A percentile compares a stretch with the other conserved stretches of the same genome.
Conservation (phyloP, 2,113 vertebrate genomes). For the Aramus guarauna region DNA sequence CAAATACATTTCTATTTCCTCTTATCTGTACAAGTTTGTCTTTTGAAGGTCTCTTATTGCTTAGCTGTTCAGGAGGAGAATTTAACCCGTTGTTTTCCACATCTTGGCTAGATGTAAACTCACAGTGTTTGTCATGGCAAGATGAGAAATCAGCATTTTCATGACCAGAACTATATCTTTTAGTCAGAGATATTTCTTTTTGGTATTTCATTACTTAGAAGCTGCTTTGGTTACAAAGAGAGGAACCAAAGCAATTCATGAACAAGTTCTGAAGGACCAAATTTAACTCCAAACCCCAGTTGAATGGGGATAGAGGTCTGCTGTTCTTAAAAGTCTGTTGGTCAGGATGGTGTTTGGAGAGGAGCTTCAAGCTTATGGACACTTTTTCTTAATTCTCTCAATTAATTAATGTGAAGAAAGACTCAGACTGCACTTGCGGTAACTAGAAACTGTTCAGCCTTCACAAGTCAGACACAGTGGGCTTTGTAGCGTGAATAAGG, state of each 20-base stretch:
- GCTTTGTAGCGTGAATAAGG: not conserved
- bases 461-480: not conserved
- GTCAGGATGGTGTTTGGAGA: not conserved
- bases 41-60: not conserved
- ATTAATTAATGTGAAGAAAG: not conserved
- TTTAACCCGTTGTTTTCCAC: not conserved
- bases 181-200: not conserved
- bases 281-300: not conserved
- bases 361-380: not conserved
- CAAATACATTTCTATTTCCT: not conserved
- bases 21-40: not conserved
- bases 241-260: not conserved
- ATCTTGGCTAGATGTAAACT: not conserved
- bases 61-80: not conserved
- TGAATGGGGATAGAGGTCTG: not conserved
- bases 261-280: not conserved
- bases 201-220: not conserved
- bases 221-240: not conserved
- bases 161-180: not conserved
- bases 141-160: not conserved
- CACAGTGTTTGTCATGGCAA: not conserved
- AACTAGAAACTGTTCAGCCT: not conserved
- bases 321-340: not conserved
- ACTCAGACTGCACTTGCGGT: not conserved
- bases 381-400: not conserved